Base-by-base conservation (phyloP, 2,797 vertebrate genomes). In the Lacerta bilineata region DNA sequence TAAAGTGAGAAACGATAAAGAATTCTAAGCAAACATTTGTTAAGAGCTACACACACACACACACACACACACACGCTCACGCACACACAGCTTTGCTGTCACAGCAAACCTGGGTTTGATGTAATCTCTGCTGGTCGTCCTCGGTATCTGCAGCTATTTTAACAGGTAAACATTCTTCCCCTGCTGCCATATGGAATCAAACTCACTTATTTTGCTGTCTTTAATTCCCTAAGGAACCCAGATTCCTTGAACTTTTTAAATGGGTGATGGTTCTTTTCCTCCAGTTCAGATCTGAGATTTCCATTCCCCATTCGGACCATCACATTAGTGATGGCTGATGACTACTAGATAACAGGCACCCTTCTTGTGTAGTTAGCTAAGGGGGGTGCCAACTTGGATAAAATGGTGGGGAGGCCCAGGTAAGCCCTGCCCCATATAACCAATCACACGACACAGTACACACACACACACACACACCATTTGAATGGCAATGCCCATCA, bases 21-120 rank as follows among this genome's bases (percentile, higher is more conserved):
- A n/a, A 71, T 55, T 93, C 88, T 92, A 87, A 64, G 88, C 91
- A 94, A 95, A 94, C 93, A 95, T 93, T 93, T 94, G 92, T 94
- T 94, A 90, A 90, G 84, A 93, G 29, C 0, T 0, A 93, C 87
- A 93, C 89, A 92, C 50, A 41, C 83, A 90, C 83, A 91, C 83
- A 90, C 15, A 29, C 10, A 92, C 91, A 93, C 78, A 78, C 87
- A 94, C 17, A 92, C 91, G 93, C 78, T 76, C 87, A 94, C 17
- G 23, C 15, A 61, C 17, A 64, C 17, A 5, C 17, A 18, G 87
- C 85, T 86, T 86, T 75, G 83, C 93, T 95, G 89, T 93, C 89
- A 89, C 39, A 0, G 10, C 39, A 88, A 82, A 79, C 61, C 2
- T 95, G 95, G 94, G 90, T 94, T 95, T 85, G 89, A 64, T 0